Percentiles rank a stretch among this genome's conserved stretches.
These are phyloP conservation scores for Tachuris rubrigastra DNA, from an alignment of 2,113 vertebrate species.

Conservation along the genomic window DNA sequence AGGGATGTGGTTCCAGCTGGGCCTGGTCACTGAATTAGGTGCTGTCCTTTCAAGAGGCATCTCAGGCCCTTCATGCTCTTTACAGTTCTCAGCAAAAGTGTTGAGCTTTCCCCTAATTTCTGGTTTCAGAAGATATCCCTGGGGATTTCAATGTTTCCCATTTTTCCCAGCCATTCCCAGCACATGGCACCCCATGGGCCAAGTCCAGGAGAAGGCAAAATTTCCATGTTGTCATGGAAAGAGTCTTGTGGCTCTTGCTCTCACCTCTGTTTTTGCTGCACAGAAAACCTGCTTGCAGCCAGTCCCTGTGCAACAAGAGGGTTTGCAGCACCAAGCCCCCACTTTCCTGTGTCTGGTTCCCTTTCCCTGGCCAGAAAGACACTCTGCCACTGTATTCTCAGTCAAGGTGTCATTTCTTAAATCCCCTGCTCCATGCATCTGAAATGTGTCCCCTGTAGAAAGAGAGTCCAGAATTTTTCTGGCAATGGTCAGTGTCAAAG, in stretches of 20 bases:
- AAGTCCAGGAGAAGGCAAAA: background rate
- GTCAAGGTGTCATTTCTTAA: background rate
- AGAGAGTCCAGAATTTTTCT: background rate
- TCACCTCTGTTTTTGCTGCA: background rate
- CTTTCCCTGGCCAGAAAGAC: background rate
- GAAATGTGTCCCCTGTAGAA: background rate
- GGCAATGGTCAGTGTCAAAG: accelerated
- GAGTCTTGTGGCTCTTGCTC: background rate
- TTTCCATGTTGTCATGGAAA: background rate
- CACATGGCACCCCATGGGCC: background rate
- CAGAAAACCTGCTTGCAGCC: background rate
- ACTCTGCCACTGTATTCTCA: background rate
- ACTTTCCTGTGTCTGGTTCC: background rate
- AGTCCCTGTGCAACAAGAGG: background rate
- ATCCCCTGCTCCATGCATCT: background rate
- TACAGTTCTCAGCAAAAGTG: background rate
- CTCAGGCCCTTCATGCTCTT: background rate
- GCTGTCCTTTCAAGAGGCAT: background rate
- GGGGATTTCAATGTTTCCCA: background rate
- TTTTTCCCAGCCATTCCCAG: background rate
- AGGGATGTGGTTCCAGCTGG: no score
- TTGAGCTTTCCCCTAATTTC: background rate
- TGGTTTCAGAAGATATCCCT: background rate
- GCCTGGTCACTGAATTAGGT: background rate
- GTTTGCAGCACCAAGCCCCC: background rate